These are phyloP conservation scores for Caenorhabditis briggsae DNA, from an alignment of 1,140 invertebrate species.

Conservation along the genomic window DNA sequence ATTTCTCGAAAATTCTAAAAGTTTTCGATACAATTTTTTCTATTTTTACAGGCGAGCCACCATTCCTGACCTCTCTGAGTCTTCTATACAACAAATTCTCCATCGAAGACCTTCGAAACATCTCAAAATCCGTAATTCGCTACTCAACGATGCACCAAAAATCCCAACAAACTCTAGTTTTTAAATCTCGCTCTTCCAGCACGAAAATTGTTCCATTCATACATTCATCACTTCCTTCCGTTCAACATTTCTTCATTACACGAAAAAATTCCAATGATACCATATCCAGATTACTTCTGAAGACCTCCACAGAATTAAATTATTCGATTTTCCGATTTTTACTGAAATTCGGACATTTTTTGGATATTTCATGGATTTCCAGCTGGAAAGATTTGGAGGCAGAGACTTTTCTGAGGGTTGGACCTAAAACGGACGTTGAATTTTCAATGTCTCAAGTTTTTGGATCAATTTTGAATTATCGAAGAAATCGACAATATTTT, in stretches of 20 bases:
- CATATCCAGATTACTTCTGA: background rate
- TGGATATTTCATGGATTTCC: background rate
- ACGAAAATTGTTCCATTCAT: constrained; percentile 19
- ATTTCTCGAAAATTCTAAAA: background rate
- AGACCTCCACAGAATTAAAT: background rate
- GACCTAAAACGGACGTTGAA: background rate
- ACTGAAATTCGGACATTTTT: background rate
- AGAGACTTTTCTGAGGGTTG: background rate
- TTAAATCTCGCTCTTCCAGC: background rate
- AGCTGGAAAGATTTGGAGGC: constrained; percentile 10
- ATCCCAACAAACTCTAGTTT: background rate
- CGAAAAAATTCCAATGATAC: constrained; percentile 6
- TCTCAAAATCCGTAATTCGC: background rate
- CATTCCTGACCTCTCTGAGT: background rate
- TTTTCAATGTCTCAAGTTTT: constrained; percentile 35
- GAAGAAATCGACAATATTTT: constrained; percentile 16
- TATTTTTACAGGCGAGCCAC: constrained; percentile 20
- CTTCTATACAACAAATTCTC: constrained; percentile 17
- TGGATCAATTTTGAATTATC: constrained; percentile 3
- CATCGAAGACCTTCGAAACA: constrained; percentile 3
- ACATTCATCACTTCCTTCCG: background rate
- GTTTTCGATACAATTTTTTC: background rate
- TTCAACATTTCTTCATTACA: constrained; percentile 32
- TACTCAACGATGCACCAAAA: constrained; percentile 30
- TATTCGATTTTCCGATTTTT: background rate